phyloP scores from a whole-genome alignment of 2,113 vertebrate species.

The Ophthalmolycus amberensis region DNA sequence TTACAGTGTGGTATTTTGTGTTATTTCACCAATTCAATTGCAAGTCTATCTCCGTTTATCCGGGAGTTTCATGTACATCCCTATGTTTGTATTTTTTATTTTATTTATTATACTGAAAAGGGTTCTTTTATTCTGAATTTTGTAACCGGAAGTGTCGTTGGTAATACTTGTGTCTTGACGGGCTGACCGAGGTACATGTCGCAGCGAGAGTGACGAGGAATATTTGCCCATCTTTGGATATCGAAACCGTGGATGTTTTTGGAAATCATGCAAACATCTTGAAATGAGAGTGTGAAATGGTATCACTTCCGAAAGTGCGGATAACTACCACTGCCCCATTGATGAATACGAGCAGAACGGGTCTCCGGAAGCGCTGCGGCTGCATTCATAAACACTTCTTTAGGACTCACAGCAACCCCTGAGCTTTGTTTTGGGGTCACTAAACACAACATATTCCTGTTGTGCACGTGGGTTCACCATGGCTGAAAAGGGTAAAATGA shows the following conservation, averaged over 20 bases:
- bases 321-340: constrained; percentile 80
- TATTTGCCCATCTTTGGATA: constrained; percentile 50
- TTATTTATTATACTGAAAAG: not conserved
- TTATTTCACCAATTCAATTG: not conserved
- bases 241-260: constrained; percentile 61
- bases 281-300: constrained; percentile 92
- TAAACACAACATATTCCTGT: constrained; percentile 17
- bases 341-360: constrained; percentile 81
- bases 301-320: constrained; percentile 81
- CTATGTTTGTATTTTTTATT: not conserved
- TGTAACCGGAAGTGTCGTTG: constrained; percentile 8
- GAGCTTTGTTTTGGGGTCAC: constrained; percentile 72
- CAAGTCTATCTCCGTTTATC: not conserved
- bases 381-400: constrained; percentile 92
- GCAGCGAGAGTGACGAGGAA: constrained; percentile 74
- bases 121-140: constrained; percentile 51
- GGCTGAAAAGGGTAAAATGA: constrained; percentile 66
- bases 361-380: constrained; percentile 81
- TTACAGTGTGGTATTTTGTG: not conserved
- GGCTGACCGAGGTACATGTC: constrained; percentile 59
- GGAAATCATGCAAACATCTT: constrained; percentile 67
- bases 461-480: constrained; percentile 64
- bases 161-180: fast-evolving
- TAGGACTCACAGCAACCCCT: constrained; percentile 91
- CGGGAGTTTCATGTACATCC: not conserved